Conservation (phyloP, 2,888 invertebrate genomes). For the Drosophila peninsularis region DNA sequence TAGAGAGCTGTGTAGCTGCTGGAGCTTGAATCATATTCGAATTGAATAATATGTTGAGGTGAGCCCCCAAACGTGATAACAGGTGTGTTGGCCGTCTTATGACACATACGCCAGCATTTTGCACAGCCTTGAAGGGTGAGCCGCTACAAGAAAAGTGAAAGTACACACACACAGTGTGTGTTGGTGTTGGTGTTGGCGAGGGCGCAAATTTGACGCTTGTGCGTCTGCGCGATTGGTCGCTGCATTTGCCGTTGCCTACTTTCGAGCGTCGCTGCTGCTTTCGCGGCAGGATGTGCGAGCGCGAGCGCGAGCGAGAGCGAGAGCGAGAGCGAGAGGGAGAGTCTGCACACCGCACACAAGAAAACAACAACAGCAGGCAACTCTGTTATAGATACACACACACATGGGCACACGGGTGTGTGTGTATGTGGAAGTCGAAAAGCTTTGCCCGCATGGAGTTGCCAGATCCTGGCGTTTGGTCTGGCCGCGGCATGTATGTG, state of each 20-base stretch:
- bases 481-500: constrained; percentile 1
- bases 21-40: constrained; percentile 47
- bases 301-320: constrained; percentile 11
- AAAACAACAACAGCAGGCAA: constrained; percentile 21
- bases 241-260: constrained; percentile 72
- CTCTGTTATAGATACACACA: constrained; percentile 75
- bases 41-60: constrained; percentile 52
- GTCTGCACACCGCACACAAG: constrained; percentile 12
- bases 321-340: constrained; percentile 17
- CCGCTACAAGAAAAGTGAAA: constrained; percentile 52
- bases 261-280: constrained; percentile 55
- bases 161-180: constrained; percentile 23
- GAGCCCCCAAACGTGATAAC: constrained; percentile 66
- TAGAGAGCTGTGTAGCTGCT: background rate
- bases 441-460: constrained; percentile 48
- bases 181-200: constrained; percentile 1
- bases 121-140: constrained; percentile 49
- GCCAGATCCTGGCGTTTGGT: constrained; percentile 55
- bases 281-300: constrained; percentile 21
- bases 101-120: constrained; percentile 50
- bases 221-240: constrained; percentile 70
- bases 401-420: constrained; percentile 8
- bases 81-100: constrained; percentile 62
- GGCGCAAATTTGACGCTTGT: constrained; percentile 37
- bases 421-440: constrained; percentile 25